Base-by-base conservation (phyloP, 2,888 invertebrate genomes). In the Eretmocerus hayati region DNA sequence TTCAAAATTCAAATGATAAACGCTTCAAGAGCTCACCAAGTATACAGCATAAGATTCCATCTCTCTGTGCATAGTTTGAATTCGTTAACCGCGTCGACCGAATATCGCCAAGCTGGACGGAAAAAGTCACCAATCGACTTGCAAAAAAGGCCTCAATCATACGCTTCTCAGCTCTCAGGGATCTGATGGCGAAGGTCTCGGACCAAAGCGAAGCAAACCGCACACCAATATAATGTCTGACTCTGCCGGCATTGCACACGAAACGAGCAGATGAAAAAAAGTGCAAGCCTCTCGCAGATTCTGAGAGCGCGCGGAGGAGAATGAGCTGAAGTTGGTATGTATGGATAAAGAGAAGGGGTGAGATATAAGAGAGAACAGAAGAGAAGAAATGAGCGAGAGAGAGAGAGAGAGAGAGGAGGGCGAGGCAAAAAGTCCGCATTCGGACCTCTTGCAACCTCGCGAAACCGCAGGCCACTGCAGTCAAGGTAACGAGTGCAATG, bases 401-500 rank as follows among this genome's bases (percentile, higher is more conserved):
- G 20, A n/a, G 16, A 23, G 19, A 5, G 15, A 5, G 6, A 16
- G 19, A 5, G 8, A 19, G 33, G 36, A 20, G 6, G 36, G 16
- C 1, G 46, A 40, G 23, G 26, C 39, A 39, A 41, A 43, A 40
- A 52, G 44, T 44, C 49, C 42, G 46, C 49, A 52, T 52, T 52
- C 49, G 50, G 50, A 50, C 47, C 53, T n/a, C n/a, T 53, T 53
- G 50, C 47, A 46, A 32, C 43, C 46, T 45, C 40, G 42, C 48
- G 40, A 54, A 54, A 54, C 48, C 53, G 50, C 53, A 50, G 50
- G 49, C 51, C 16, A 15, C 35, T 49, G 42, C 50, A 50, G 53
- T 54, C 51, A 54, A 54, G 53, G 53, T 48, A 50, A 54, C 53
- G 53, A 54, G 53, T 51, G 53, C 51, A 54, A 54, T 51, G 53